A percentile compares a stretch with the other conserved stretches of the same genome.
phyloP scores from a whole-genome alignment of 2,888 invertebrate species.

The Noctua pronuba region DNA sequence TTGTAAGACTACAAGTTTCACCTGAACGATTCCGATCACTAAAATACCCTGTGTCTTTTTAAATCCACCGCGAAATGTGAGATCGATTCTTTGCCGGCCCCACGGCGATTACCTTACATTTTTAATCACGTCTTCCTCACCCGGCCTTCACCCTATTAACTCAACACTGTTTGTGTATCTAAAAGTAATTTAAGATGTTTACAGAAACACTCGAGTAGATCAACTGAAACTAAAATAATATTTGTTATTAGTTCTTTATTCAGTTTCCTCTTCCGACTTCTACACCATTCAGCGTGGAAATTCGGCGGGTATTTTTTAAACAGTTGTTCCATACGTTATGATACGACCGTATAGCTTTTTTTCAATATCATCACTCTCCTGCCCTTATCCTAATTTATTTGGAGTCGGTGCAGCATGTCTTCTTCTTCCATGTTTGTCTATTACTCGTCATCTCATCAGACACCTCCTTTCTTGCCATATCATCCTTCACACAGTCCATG shows the following conservation, averaged over 20 bases:
- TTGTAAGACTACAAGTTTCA: background rate
- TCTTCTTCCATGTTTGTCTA: too few species aligned
- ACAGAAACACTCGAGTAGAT: slow-evolving; percentile 16
- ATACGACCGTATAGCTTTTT: background rate
- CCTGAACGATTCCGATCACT: background rate
- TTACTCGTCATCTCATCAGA: too few species aligned
- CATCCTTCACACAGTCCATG: too few species aligned
- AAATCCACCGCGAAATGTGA: background rate
- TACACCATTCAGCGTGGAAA: background rate
- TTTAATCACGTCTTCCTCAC: slow-evolving; percentile 24
- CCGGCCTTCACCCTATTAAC: slow-evolving; percentile 46
- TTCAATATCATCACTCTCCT: too few species aligned
- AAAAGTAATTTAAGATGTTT: slow-evolving; percentile 42
- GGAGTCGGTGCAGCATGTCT: too few species aligned
- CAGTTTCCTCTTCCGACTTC: background rate
- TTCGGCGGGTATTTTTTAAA: background rate
- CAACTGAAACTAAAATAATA: slow-evolving; percentile 30
- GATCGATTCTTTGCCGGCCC: slow-evolving; percentile 6
- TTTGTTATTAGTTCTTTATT: background rate
- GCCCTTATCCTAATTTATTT: too few species aligned
- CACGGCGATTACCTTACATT: slow-evolving; percentile 21
- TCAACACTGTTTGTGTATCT: slow-evolving; percentile 30
- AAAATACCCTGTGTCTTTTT: background rate
- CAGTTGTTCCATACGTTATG: background rate
- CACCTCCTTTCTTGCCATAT: too few species aligned